A percentile compares a stretch with the other conserved stretches of the same genome.
These are phyloP conservation scores for Euleptes europaea DNA, from an alignment of 2,113 vertebrate genomes.

Conservation along the genomic window DNA sequence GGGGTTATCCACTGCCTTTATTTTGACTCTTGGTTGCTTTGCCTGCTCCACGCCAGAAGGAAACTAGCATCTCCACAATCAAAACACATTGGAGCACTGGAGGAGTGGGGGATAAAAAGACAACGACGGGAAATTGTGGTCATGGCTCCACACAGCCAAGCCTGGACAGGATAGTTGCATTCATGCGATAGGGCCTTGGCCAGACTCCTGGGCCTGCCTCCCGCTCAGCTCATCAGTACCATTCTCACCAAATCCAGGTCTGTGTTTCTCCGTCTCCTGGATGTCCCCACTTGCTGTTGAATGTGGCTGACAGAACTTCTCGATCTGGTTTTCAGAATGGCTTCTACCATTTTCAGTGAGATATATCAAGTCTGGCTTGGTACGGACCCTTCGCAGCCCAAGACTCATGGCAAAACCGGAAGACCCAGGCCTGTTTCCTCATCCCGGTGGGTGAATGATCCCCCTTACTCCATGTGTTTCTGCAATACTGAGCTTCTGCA, in stretches of 20 bases:
- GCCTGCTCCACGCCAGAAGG: not conserved
- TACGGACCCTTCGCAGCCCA: not conserved
- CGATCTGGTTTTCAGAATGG: not conserved
- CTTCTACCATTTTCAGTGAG: not conserved
- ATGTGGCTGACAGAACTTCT: not conserved
- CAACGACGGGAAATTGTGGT: not conserved
- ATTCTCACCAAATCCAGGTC: not conserved
- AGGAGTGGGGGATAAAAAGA: not conserved
- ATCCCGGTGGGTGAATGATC: not conserved
- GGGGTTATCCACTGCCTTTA: slow-evolving; percentile 8
- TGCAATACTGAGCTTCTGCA: not conserved
- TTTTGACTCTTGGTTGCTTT: slow-evolving; percentile 23
- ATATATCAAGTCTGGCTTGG: not conserved
- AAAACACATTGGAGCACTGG: not conserved
- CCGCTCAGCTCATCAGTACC: not conserved
- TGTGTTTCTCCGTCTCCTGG: not conserved
- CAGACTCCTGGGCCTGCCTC: not conserved
- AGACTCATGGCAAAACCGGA: not conserved
- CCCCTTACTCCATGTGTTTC: not conserved
- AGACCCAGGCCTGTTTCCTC: not conserved
- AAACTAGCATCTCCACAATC: not conserved
- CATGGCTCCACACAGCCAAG: not conserved
- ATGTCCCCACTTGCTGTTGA: not conserved
- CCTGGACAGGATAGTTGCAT: not conserved
- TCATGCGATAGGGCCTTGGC: not conserved